Evolutionary conservation across 2,888 invertebrate species (phyloP).

Genomic region (Xanthia togata): DNA sequence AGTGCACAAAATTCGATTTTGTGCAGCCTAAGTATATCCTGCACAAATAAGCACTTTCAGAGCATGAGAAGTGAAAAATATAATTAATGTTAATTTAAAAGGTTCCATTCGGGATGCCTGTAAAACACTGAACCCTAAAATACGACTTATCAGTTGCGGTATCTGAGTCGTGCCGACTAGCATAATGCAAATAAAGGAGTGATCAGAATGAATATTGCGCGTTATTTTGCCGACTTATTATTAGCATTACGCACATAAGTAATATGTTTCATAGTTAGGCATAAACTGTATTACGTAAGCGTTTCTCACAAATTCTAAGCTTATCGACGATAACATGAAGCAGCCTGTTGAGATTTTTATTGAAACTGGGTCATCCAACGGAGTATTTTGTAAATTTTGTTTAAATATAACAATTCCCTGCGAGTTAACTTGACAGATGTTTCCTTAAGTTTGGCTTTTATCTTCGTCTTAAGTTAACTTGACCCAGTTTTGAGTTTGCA

Average conservation of each 20-base stretch:
- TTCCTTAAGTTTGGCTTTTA: constrained; percentile 20
- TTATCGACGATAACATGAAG: constrained; percentile 33
- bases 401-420: constrained; percentile 23
- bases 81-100: not conserved
- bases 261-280: constrained; percentile 10
- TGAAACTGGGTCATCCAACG: constrained; percentile 41
- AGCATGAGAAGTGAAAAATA: too few relatives aligned
- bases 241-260: constrained; percentile 29
- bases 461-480: constrained; percentile 42
- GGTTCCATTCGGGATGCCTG: not conserved
- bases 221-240: constrained; percentile 28
- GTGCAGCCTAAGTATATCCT: too few relatives aligned
- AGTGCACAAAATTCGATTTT: too few relatives aligned
- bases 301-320: constrained; percentile 36
- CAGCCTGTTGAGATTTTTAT: constrained; percentile 38
- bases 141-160: constrained; percentile 66
- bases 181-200: constrained; percentile 73
- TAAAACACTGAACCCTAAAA: constrained; percentile 48
- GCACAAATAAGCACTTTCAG: too few relatives aligned
- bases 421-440: constrained; percentile 42
- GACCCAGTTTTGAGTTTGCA: constrained; percentile 43
- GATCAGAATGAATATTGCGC: constrained; percentile 66
- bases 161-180: constrained; percentile 60
- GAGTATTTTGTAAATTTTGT: constrained; percentile 11
- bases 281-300: constrained; percentile 17